A percentile compares a stretch with the other conserved stretches of the same genome.
phyloP scores from a whole-genome alignment of 1,140 invertebrate genomes.

The Heterodera carotae region DNA sequence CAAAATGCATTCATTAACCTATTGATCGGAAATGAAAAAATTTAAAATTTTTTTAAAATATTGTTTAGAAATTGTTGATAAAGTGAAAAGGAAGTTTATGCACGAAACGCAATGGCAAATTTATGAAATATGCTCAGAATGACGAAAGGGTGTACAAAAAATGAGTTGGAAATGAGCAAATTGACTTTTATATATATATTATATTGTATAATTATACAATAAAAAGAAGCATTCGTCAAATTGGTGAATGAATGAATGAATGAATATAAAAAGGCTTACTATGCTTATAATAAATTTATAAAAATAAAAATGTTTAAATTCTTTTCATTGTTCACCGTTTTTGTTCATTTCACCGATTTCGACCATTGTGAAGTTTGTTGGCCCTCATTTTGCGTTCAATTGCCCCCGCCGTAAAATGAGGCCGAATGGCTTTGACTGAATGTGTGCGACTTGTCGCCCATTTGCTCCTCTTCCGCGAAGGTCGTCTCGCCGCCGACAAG shows the following conservation, averaged over 20 bases:
- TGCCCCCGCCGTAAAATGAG: conserved; percentile 15
- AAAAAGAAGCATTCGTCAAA: not conserved
- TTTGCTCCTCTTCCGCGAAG: conserved; percentile 24
- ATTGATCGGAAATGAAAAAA: too few relatives aligned
- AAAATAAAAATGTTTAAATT: too few relatives aligned
- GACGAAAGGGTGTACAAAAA: not conserved
- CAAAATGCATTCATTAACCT: too few relatives aligned
- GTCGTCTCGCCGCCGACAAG: conserved; percentile 22
- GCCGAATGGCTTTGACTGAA: conserved; percentile 26
- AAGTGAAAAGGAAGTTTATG: not conserved
- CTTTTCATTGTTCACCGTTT: not conserved
- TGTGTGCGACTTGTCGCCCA: conserved; percentile 18
- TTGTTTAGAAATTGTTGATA: not conserved
- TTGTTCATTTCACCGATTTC: not conserved
- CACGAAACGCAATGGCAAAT: not conserved
- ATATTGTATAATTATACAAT: too few relatives aligned
- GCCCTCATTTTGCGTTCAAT: not conserved
- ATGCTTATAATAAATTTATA: not conserved
- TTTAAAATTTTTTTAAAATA: not conserved
- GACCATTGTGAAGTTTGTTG: too few relatives aligned
- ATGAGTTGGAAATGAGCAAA: not conserved
- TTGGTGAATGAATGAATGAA: too few relatives aligned
- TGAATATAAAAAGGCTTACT: too few relatives aligned
- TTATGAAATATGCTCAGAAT: not conserved
- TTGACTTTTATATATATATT: too few relatives aligned